Conservation (phyloP, 2,888 invertebrate species). For the Campoplex capitator region DNA sequence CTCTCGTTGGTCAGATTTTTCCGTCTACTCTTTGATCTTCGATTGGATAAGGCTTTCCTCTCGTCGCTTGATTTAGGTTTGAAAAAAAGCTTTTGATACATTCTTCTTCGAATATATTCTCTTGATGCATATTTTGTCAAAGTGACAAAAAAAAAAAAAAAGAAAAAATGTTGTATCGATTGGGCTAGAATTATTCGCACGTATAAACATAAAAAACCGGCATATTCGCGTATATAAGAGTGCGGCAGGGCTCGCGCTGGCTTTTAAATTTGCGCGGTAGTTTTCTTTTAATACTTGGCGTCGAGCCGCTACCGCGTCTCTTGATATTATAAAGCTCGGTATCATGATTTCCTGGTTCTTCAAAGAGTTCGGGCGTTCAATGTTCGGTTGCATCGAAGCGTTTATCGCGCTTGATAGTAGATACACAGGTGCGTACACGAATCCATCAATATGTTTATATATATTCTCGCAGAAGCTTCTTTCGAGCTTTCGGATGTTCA, state of each 20-base stretch:
- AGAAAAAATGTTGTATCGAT: neutral
- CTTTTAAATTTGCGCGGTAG: too few species aligned
- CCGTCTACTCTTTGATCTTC: constrained; percentile 38
- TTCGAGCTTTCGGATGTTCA: constrained; percentile 48
- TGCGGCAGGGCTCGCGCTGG: too few species aligned
- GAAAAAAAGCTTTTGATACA: constrained; percentile 17
- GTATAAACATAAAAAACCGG: too few species aligned
- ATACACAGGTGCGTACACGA: neutral
- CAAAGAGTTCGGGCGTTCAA: neutral
- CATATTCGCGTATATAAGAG: too few species aligned
- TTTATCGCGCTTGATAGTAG: too few species aligned
- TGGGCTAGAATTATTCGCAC: neutral
- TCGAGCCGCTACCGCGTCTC: too few species aligned
- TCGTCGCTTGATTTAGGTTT: neutral
- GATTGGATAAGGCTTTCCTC: constrained; percentile 23
- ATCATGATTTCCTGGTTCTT: neutral
- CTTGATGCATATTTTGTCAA: neutral
- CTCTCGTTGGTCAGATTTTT: constrained; percentile 20
- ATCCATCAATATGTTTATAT: neutral
- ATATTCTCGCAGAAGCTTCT: constrained; percentile 32
- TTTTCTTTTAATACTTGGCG: too few species aligned
- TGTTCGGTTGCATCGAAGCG: constrained; percentile 19
- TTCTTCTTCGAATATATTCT: neutral
- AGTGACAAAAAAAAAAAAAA: neutral
- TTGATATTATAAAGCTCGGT: neutral